Conservation (phyloP, 2,113 vertebrate species). For the Tretioscincus oriximinensis region DNA sequence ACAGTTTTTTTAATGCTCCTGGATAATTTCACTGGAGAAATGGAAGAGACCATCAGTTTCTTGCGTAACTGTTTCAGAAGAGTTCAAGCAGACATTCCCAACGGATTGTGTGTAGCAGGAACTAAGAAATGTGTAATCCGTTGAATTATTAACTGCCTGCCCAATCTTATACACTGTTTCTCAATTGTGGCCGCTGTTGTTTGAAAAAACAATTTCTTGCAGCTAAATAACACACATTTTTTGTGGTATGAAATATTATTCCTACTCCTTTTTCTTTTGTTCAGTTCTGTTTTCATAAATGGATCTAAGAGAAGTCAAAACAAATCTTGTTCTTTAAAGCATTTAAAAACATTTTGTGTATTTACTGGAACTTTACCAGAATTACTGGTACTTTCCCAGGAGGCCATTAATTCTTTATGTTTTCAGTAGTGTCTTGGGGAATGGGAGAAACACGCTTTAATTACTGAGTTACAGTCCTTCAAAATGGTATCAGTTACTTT, state of each 20-base stretch:
- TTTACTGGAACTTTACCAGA: neutral
- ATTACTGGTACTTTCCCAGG: neutral
- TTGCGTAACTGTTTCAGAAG: neutral
- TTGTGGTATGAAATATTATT: neutral
- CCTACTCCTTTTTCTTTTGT: neutral
- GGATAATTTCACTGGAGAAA: neutral
- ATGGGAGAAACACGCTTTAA: neutral
- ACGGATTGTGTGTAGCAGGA: neutral
- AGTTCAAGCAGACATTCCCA: neutral
- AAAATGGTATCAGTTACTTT: neutral
- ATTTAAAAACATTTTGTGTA: neutral
- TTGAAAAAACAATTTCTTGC: neutral
- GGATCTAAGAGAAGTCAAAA: neutral
- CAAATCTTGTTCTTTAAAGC: neutral
- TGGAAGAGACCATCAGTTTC: neutral
- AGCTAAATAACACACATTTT: neutral
- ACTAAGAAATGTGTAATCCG: neutral
- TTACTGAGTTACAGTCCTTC: neutral
- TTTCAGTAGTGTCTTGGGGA: neutral
- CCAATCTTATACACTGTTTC: neutral
- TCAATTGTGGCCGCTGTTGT: neutral
- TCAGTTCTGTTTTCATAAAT: neutral
- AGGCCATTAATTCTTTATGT: neutral
- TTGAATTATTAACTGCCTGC: slow-evolving; percentile 22
- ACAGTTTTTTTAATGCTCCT: neutral